Evolutionary conservation across 2,888 invertebrate genomes (phyloP).

Genomic region (Acleris cristana): DNA sequence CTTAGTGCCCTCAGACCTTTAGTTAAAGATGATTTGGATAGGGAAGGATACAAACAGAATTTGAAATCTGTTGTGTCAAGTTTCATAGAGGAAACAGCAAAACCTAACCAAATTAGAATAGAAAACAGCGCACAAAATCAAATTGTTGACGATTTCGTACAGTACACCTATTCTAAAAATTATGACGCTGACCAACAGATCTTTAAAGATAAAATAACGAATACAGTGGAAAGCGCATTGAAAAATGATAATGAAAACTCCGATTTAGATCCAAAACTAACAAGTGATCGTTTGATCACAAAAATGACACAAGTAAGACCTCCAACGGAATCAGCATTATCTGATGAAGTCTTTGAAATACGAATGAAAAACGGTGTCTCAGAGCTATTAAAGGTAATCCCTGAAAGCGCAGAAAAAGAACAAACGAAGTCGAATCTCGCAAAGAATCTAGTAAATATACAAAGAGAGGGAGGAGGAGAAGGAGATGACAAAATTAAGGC

Average conservation of each 20-base stretch:
- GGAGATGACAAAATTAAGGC: constrained; percentile 53
- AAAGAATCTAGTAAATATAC: constrained; percentile 56
- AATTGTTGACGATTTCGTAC: constrained; percentile 60
- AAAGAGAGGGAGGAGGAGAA: constrained; percentile 50
- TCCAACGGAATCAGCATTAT: constrained; percentile 41
- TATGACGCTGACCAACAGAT: constrained; percentile 50
- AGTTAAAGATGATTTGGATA: constrained; percentile 53
- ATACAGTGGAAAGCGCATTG: constrained; percentile 50
- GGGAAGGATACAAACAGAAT: constrained; percentile 56
- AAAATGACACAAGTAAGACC: constrained; percentile 50
- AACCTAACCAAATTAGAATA: constrained; percentile 40
- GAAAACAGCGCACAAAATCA: constrained; percentile 53
- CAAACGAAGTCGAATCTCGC: constrained; percentile 51
- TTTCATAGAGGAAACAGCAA: constrained; percentile 49
- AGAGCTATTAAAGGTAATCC: constrained; percentile 51
- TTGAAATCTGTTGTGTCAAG: constrained; percentile 51
- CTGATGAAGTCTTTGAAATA: constrained; percentile 48
- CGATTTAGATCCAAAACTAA: constrained; percentile 47
- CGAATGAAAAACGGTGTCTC: constrained; percentile 48
- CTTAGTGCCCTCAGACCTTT: constrained; percentile 54
- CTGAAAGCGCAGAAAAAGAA: constrained; percentile 41
- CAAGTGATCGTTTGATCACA: constrained; percentile 59
- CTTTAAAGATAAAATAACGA: constrained; percentile 53
- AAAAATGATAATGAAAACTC: constrained; percentile 36
- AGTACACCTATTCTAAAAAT: constrained; percentile 52